Evolutionary conservation across 1,140 invertebrate species (phyloP), one percentile per base, ranked within the genome.

Genomic region (Drosophila truncata): DNA sequence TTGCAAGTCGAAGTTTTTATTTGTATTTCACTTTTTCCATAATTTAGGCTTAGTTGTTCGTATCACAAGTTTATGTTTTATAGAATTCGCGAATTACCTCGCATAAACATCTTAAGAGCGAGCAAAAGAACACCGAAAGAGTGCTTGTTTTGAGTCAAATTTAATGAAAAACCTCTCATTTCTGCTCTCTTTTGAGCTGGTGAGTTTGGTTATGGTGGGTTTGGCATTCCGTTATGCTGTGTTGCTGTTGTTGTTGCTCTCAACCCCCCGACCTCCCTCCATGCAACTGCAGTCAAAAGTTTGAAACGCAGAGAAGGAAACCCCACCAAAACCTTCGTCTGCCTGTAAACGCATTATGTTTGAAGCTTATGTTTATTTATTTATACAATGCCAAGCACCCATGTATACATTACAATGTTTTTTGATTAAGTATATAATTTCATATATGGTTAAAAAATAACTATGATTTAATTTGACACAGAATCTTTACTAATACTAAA

Each of bases 171-270:
- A 25, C 52, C 49, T 20, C 50, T 33, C 29, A 33, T 10, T 35
- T 44, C 6, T 3, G 14, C 52, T 35, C 52, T 55, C 33, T 25
- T 37, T 11, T 4, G 20, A 7, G 35, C 1, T 55, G 52, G 52
- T 55, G 33, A 37, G 20, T 55, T 37, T 13, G 9, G 4, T 11
- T 9, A 29, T 65, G 62, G 62, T 65, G 62, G 41, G 37, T 65
- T 31, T 42, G 49, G 69, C 64, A 52, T 42, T 70, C 66, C 33
- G 65, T 69, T 63, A 59, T 63, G 42, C 55, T 52, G 65, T 33
- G 18, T 23, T 42, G 10, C n/a, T 47, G 31, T 2, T 31, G 31
- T 31, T 31, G 31, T 31, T 31, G 31, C 11, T 31, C 58, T 14
- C 33, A 13, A 16, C 16, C 18, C 14, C 10, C n/a, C 10, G n/a